Percentiles rank a stretch among this genome's conserved stretches.
These are phyloP conservation scores for Nycticryphes semicollaris DNA, from an alignment of 2,113 vertebrate species.

Conservation along the genomic window DNA sequence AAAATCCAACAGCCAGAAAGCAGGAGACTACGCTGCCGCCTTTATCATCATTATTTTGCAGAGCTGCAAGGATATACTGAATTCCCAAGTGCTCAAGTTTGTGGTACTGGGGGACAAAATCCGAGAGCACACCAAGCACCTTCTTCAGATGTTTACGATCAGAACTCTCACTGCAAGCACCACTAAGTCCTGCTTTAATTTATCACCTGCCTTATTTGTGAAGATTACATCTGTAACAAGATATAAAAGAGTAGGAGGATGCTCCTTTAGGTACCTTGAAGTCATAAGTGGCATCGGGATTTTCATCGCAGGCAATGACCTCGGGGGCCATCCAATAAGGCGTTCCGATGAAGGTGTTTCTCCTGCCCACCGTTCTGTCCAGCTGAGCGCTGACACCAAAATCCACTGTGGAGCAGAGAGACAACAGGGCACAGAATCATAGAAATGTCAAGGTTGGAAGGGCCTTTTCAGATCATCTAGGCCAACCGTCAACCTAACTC, in stretches of 20 bases:
- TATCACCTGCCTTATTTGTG: not conserved
- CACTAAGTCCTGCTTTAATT: not conserved
- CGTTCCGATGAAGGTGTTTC: slow-evolving; percentile 98
- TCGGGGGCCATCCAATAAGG: slow-evolving; percentile 99
- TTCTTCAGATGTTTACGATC: not conserved
- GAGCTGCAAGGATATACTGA: not conserved
- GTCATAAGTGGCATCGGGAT: slow-evolving; percentile 97
- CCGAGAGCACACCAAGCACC: not conserved
- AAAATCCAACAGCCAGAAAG: not conserved
- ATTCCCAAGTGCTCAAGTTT: not conserved
- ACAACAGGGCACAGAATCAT: not conserved
- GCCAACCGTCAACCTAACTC: no score
- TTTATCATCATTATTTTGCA: not conserved
- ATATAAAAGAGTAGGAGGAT: not conserved
- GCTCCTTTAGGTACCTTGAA: slow-evolving; percentile 84
- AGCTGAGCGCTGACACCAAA: slow-evolving; percentile 97
- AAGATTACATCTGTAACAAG: not conserved
- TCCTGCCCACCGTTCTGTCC: slow-evolving; percentile 93
- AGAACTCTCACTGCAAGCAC: not conserved
- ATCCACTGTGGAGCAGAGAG: slow-evolving; percentile 80
- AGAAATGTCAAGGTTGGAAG: no score
- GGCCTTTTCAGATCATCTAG: no score
- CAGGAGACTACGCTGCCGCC: not conserved
- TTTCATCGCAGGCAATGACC: slow-evolving; percentile 97
- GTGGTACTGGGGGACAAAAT: not conserved